Evolutionary conservation across 1,140 invertebrate species (phyloP).

Genomic region (Drosophila carrolli): DNA sequence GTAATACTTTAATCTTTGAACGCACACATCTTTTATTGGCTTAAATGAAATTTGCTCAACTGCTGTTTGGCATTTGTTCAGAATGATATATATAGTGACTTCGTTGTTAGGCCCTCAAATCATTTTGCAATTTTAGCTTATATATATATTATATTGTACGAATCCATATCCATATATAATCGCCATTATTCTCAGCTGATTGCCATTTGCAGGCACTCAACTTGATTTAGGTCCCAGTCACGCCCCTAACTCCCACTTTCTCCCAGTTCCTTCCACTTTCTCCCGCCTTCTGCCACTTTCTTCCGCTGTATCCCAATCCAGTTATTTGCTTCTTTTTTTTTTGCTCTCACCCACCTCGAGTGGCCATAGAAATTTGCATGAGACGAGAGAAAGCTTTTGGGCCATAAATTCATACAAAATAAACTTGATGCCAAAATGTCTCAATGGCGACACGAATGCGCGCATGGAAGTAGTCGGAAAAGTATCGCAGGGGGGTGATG

Average conservation of each 20-base stretch:
- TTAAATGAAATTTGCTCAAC: not conserved
- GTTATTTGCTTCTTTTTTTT: not conserved
- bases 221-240: conserved; percentile 51
- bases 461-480: conserved; percentile 6
- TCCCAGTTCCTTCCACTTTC: no score
- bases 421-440: conserved; percentile 50
- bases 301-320: no score
- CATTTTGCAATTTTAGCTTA: conserved; percentile 14
- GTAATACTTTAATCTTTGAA: no score
- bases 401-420: conserved; percentile 44
- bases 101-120: not conserved
- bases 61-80: not conserved
- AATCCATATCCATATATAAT: conserved; percentile 30
- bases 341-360: conserved; percentile 11
- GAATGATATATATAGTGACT: not conserved
- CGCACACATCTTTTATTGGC: no score
- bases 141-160: conserved; percentile 13
- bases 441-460: conserved; percentile 29
- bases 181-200: conserved; percentile 56
- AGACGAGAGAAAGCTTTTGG: conserved; percentile 12
- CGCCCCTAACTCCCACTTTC: conserved; percentile 19
- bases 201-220: conserved; percentile 57
- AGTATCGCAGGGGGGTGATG: not conserved
- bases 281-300: not conserved
- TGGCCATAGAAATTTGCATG: conserved; percentile 31